Evolutionary conservation across 2,113 vertebrate species (phyloP).

Genomic region (Elanus axillaris): DNA sequence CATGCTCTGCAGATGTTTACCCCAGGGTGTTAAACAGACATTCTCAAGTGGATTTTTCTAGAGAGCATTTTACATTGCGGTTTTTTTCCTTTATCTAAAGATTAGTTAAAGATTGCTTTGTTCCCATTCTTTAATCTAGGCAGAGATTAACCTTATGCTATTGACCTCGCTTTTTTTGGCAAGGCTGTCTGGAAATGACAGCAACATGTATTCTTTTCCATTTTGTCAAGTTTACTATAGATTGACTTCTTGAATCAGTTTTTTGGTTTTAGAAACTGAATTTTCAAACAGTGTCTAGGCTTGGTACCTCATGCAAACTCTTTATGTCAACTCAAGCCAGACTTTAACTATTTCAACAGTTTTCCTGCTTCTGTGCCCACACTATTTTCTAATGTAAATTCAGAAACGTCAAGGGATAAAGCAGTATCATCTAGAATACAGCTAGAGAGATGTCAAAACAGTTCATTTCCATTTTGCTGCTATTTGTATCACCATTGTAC

Average conservation of each 20-base stretch:
- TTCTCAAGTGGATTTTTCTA: not conserved
- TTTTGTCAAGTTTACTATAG: not conserved
- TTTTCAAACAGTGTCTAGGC: not conserved
- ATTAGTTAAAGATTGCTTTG: conserved; percentile 10
- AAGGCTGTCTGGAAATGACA: not conserved
- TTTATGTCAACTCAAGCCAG: not conserved
- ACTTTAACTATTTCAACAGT: not conserved
- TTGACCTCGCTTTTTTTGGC: not conserved
- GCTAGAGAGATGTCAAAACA: not conserved
- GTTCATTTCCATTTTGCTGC: not conserved
- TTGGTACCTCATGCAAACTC: not conserved
- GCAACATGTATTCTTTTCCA: not conserved
- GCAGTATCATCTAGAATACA: not conserved
- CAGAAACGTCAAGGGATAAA: not conserved
- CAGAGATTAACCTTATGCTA: not conserved
- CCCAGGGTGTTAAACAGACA: not conserved
- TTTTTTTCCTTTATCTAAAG: not conserved
- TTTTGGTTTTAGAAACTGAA: not conserved
- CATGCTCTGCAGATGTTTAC: conserved; percentile 13
- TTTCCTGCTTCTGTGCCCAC: not conserved
- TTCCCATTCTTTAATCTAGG: not conserved
- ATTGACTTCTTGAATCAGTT: not conserved
- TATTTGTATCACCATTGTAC: not conserved
- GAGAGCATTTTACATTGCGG: not conserved
- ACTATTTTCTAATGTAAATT: not conserved